Conservation (phyloP, 2,113 vertebrate genomes). For the Pachycephala philippinensis region DNA sequence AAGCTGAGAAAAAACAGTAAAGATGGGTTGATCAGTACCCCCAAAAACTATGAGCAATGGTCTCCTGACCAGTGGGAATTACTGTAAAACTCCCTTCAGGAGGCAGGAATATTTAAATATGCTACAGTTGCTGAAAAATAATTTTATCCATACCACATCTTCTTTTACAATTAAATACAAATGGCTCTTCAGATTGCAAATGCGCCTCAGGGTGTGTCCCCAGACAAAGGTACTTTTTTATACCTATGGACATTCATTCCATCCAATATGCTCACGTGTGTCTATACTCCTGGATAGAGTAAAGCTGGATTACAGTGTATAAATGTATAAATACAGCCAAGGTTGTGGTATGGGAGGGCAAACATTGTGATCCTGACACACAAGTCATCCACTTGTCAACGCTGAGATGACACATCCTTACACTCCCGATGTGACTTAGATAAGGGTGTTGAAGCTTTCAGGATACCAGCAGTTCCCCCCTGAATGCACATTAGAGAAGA, state of each 20-base stretch:
- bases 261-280: accelerated
- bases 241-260: background rate
- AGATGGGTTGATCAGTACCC: background rate
- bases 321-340: background rate
- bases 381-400: background rate
- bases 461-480: background rate
- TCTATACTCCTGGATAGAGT: background rate
- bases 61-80: background rate
- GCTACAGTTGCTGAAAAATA: background rate
- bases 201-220: background rate
- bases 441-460: slow-evolving; percentile 16
- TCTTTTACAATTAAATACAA: slow-evolving; percentile 10
- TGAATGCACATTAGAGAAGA: background rate
- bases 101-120: background rate
- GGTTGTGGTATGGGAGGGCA: background rate
- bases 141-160: background rate
- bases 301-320: background rate
- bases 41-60: background rate
- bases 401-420: background rate
- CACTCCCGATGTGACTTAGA: background rate
- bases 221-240: background rate
- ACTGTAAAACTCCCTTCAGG: background rate
- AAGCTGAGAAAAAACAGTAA: background rate
- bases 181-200: background rate
- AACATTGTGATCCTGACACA: background rate